These are phyloP conservation scores for Mungos mungo DNA, from an alignment of 2,113 vertebrate genomes.

Conservation along the genomic window DNA sequence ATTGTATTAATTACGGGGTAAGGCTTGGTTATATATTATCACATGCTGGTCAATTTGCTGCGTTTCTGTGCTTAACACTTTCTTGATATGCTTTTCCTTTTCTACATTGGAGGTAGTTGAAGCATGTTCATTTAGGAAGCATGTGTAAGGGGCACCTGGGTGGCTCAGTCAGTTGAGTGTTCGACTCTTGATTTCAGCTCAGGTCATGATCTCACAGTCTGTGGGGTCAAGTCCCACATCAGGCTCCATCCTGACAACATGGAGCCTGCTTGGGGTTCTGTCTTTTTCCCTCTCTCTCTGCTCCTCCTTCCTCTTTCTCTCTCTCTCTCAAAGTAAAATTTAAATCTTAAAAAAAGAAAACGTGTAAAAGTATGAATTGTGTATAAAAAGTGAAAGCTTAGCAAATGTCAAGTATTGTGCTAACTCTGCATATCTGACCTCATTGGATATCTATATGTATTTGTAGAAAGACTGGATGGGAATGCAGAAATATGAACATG, in stretches of 20 bases:
- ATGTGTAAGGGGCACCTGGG: not conserved
- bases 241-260: not conserved
- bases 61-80: not conserved
- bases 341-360: not conserved
- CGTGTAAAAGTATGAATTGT: not conserved
- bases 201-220: not conserved
- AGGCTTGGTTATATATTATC: not conserved
- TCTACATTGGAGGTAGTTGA: not conserved
- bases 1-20: not conserved
- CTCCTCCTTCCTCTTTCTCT: not conserved
- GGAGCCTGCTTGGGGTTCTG: not conserved
- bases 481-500: not conserved
- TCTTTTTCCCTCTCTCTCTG: not conserved
- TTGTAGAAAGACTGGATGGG: not conserved
- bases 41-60: not conserved
- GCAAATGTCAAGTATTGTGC: not conserved
- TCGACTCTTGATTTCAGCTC: not conserved
- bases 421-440: not conserved
- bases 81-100: not conserved
- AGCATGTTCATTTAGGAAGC: slow-evolving; percentile 6
- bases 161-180: not conserved
- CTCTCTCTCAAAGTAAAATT: not conserved
- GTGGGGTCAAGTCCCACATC: not conserved
- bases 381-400: not conserved
- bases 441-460: not conserved